phyloP scores from a whole-genome alignment of 2,888 invertebrate genomes.

The Nomada lathburiana region DNA sequence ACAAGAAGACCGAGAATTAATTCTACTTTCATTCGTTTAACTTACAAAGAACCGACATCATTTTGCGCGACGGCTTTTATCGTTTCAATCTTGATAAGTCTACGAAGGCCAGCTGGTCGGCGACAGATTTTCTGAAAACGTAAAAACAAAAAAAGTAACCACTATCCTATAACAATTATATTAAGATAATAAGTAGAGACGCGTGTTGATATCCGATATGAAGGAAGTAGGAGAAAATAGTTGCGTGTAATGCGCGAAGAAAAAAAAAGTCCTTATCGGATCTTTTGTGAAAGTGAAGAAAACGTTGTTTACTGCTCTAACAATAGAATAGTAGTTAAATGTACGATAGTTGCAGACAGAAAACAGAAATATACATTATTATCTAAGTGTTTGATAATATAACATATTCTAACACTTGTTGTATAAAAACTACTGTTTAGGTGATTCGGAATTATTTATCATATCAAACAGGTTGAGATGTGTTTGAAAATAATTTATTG shows the following conservation, averaged over 20 bases:
- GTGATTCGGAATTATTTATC: constrained; percentile 68
- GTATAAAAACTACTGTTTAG: constrained; percentile 65
- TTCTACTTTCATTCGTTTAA: constrained; percentile 36
- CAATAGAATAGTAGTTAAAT: constrained; percentile 68
- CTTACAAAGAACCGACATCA: constrained; percentile 10
- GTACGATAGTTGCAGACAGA: constrained; percentile 65
- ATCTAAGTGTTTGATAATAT: constrained; percentile 72
- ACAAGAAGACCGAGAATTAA: constrained; percentile 35
- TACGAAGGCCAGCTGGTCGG: constrained; percentile 8
- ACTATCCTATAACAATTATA: constrained; percentile 11
- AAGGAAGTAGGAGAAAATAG: constrained; percentile 22
- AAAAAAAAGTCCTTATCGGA: constrained; percentile 57
- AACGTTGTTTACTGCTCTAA: constrained; percentile 67
- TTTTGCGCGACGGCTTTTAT: constrained; percentile 23
- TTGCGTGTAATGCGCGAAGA: constrained; percentile 23
- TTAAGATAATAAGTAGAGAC: constrained; percentile 31
- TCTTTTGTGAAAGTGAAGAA: constrained; percentile 57
- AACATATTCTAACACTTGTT: constrained; percentile 72
- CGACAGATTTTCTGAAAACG: constrained; percentile 38
- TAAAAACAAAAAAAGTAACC: constrained; percentile 38
- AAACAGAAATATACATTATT: constrained; percentile 64
- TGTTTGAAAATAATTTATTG: constrained; percentile 66
- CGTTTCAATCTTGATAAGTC: constrained; percentile 17
- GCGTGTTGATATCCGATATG: constrained; percentile 42
- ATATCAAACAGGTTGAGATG: constrained; percentile 57